Evolutionary conservation across 2,113 vertebrate genomes (phyloP).

Genomic region (Accipiter cooperii): DNA sequence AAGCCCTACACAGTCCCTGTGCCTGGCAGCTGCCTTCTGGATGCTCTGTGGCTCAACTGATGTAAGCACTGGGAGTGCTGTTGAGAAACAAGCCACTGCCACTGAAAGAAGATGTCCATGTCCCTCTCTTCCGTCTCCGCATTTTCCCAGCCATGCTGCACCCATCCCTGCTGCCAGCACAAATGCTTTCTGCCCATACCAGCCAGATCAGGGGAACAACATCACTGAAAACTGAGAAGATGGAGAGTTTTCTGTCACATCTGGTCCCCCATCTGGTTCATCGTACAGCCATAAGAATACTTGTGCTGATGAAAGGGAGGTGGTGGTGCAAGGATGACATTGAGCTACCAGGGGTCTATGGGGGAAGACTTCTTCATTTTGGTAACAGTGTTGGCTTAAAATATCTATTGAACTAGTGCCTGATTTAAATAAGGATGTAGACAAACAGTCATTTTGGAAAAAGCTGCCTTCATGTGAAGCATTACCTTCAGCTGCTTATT

Average conservation of each 20-base stretch:
- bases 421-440: neutral
- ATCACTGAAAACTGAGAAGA: neutral
- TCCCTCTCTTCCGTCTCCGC: neutral
- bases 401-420: neutral
- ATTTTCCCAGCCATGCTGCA: neutral
- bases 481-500: neutral
- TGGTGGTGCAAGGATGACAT: neutral
- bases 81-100: neutral
- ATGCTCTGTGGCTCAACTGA: neutral
- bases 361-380: neutral
- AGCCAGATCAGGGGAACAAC: neutral
- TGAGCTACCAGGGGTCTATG: neutral
- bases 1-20: neutral
- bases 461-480: neutral
- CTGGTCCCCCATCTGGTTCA: rapidly evolving
- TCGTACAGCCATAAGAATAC: rapidly evolving
- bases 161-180: no score
- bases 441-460: neutral
- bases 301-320: neutral
- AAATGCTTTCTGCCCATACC: neutral
- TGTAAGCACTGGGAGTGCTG: neutral
- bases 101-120: neutral
- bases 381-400: neutral
- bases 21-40: neutral
- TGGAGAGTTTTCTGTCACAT: neutral